phyloP scores from a whole-genome alignment of 37 sponge, comb jelly and placozoan genomes.

The Theonella swinhoei region DNA sequence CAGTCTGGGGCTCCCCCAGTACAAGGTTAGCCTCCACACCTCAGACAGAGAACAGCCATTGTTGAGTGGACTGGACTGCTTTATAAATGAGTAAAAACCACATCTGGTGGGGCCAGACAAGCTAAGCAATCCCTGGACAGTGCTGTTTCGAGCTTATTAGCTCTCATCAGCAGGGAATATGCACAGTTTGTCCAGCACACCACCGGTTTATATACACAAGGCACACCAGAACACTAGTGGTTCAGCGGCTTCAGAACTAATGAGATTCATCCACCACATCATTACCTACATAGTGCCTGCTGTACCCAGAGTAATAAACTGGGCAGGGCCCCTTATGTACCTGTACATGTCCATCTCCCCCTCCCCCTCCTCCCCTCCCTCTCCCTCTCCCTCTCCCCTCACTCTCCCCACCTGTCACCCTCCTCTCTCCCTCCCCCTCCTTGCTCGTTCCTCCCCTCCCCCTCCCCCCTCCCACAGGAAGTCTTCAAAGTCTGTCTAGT shows the following conservation, averaged over 20 bases:
- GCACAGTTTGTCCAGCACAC: too few relatives aligned
- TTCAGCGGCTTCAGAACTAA: not conserved
- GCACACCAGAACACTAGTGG: not conserved
- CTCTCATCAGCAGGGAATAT: too few relatives aligned
- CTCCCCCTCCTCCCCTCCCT: conserved; percentile 4
- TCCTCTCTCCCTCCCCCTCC: not conserved
- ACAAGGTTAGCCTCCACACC: conserved; percentile 47
- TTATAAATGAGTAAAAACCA: not conserved
- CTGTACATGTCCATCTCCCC: not conserved
- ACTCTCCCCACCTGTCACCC: too few relatives aligned
- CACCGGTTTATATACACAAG: too few relatives aligned
- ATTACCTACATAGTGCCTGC: too few relatives aligned
- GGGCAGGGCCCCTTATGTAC: too few relatives aligned
- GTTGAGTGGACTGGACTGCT: not conserved
- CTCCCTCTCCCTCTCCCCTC: not conserved
- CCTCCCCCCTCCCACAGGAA: conserved; percentile 37
- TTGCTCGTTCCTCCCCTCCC: not conserved
- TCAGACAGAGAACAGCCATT: conserved; percentile 5
- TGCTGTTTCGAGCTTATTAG: too few relatives aligned
- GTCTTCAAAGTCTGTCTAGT: conserved; percentile 77
- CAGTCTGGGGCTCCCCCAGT: conserved; percentile 90
- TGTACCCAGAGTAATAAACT: too few relatives aligned
- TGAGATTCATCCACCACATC: too few relatives aligned
- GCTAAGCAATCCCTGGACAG: too few relatives aligned
- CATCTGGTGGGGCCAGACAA: too few relatives aligned